A percentile compares a stretch with the other conserved stretches of the same genome.
Conservation (phyloP, 2,888 invertebrate species). For the Alsophila aescularia region DNA sequence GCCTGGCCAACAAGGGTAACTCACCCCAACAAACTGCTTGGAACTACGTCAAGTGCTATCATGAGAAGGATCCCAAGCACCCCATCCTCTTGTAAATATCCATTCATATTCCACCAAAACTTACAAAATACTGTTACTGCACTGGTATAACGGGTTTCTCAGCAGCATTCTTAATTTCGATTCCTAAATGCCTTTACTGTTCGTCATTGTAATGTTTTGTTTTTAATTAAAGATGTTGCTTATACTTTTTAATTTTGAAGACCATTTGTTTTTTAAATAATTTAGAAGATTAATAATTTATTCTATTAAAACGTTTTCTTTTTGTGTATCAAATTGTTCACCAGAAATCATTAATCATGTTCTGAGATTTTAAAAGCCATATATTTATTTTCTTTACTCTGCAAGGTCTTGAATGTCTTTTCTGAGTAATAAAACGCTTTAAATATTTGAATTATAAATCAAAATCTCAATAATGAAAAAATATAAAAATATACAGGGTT, state of each 20-base stretch:
- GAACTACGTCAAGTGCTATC: slow-evolving; percentile 82
- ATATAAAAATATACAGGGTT: slow-evolving; percentile 8
- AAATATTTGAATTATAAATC: neutral
- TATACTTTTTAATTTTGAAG: too few species aligned
- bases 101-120: neutral
- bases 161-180: too few species aligned
- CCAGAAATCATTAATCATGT: too few species aligned
- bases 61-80: slow-evolving; percentile 81
- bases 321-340: too few species aligned
- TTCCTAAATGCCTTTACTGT: neutral
- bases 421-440: neutral
- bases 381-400: too few species aligned
- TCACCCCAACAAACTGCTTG: slow-evolving; percentile 79
- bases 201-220: neutral
- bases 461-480: neutral
- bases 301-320: too few species aligned
- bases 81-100: slow-evolving; percentile 71
- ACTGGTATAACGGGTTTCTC: too few species aligned
- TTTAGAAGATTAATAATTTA: too few species aligned
- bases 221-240: neutral
- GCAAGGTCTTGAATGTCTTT: neutral
- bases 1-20: slow-evolving; percentile 77
- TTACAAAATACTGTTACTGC: too few species aligned
- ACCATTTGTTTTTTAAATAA: too few species aligned
- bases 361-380: too few species aligned